Evolutionary conservation across 2,797 vertebrate genomes (phyloP).

Genomic region (Borostomias antarcticus): DNA sequence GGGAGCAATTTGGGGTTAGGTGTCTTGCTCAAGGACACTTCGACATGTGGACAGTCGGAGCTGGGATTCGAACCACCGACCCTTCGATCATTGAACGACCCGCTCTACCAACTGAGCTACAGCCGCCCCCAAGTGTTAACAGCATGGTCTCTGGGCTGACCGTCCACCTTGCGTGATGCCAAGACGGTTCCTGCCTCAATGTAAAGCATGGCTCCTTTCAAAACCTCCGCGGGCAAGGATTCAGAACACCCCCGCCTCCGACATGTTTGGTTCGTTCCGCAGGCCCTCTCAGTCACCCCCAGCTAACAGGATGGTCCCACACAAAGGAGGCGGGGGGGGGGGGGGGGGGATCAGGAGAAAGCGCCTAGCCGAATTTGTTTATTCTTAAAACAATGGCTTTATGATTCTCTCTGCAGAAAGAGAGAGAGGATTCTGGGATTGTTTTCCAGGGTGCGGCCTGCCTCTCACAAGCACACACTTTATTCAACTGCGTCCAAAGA

Average conservation of each 20-base stretch:
- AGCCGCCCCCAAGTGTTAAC: too few relatives aligned
- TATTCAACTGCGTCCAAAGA: not conserved
- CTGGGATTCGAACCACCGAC: too few relatives aligned
- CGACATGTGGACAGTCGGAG: too few relatives aligned
- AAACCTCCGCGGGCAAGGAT: constrained; percentile 4
- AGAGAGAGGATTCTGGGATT: constrained; percentile 17
- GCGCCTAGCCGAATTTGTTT: constrained; percentile 42
- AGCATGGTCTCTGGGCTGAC: not conserved
- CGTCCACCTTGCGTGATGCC: not conserved
- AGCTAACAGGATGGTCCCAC: constrained; percentile 40
- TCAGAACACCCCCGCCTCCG: constrained; percentile 23
- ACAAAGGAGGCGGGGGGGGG: constrained; percentile 26
- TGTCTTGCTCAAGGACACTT: too few relatives aligned
- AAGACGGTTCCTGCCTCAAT: not conserved
- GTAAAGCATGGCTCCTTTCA: constrained; percentile 12
- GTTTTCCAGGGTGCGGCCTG: constrained; percentile 33
- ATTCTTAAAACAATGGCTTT: constrained; percentile 56
- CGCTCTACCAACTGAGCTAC: too few relatives aligned
- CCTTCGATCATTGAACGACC: too few relatives aligned
- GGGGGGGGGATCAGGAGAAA: constrained; percentile 16
- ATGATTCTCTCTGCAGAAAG: constrained; percentile 28
- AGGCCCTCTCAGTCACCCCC: constrained; percentile 12
- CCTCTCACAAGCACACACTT: not conserved
- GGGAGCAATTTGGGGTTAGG: too few relatives aligned
- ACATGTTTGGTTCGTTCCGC: constrained; percentile 32